A percentile compares a stretch with the other conserved stretches of the same genome.
These are phyloP conservation scores for Glyptemys insculpta DNA, from an alignment of 2,797 vertebrate genomes.

Conservation along the genomic window DNA sequence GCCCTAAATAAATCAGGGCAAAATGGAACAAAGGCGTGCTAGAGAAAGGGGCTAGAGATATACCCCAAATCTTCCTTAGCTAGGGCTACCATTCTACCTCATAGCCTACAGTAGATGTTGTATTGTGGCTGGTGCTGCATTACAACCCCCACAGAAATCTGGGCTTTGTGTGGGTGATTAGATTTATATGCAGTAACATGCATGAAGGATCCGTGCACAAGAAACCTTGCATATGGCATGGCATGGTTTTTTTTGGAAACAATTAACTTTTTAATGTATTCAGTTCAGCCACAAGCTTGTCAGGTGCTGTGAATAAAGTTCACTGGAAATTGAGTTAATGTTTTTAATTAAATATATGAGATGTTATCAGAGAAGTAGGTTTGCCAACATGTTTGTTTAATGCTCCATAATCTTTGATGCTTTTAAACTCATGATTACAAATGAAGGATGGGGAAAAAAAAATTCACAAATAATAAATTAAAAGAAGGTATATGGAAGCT, in stretches of 20 bases:
- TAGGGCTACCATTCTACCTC: neutral
- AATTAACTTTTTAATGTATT: neutral
- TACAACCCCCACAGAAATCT: neutral
- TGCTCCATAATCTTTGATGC: neutral
- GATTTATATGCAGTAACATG: fast-evolving
- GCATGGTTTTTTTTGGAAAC: neutral
- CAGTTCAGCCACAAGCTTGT: neutral
- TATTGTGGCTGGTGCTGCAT: fast-evolving
- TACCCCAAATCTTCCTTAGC: too few species aligned
- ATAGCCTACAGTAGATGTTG: too few species aligned
- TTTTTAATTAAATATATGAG: neutral
- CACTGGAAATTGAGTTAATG: neutral
- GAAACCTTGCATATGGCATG: neutral
- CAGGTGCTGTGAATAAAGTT: neutral
- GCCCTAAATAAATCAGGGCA: neutral
- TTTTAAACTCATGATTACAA: neutral
- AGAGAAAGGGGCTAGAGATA: neutral
- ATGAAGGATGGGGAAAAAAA: neutral
- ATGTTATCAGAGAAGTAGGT: neutral
- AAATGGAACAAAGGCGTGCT: neutral
- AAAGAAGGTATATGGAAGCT: neutral
- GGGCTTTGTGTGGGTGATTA: neutral
- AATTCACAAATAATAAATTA: neutral
- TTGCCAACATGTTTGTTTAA: neutral
- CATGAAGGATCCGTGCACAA: fast-evolving